A percentile compares a stretch with the other conserved stretches of the same genome.
phyloP scores from a whole-genome alignment of 2,797 vertebrate species.

The Sebastes nivosus region DNA sequence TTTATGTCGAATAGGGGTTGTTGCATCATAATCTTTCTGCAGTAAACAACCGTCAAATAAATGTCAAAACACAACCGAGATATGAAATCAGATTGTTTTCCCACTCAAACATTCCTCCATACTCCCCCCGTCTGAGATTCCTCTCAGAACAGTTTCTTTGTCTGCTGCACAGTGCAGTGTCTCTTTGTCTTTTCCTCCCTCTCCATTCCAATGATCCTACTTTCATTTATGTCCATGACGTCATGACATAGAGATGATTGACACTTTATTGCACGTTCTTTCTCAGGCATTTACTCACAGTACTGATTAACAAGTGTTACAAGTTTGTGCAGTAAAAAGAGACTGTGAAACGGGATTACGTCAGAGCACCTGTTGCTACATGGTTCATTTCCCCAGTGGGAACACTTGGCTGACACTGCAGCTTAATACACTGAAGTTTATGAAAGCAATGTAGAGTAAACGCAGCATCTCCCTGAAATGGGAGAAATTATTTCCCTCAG shows the following conservation, averaged over 20 bases:
- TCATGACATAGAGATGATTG: conserved; percentile 11
- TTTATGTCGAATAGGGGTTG: neutral
- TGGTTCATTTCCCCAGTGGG: conserved; percentile 31
- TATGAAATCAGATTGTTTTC: conserved; percentile 64
- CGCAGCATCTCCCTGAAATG: conserved; percentile 22
- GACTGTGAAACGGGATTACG: conserved; percentile 42
- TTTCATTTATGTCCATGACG: conserved; percentile 6
- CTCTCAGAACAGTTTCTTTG: conserved; percentile 59
- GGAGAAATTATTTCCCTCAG: conserved; percentile 31
- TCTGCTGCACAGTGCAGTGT: conserved; percentile 43
- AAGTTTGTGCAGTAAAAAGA: neutral
- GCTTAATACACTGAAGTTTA: conserved; percentile 14
- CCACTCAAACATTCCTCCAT: conserved; percentile 70
- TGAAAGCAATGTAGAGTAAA: conserved; percentile 24
- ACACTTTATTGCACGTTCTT: neutral
- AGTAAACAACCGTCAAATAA: conserved; percentile 65
- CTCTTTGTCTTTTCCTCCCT: conserved; percentile 36
- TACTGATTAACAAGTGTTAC: neutral
- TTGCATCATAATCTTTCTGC: conserved; percentile 35
- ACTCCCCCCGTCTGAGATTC: conserved; percentile 64
- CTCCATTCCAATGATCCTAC: conserved; percentile 22
- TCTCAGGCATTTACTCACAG: conserved; percentile 6
- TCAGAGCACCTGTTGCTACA: conserved; percentile 76
- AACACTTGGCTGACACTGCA: conserved; percentile 39
- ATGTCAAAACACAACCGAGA: conserved; percentile 59